phyloP scores from a whole-genome alignment of 2,797 vertebrate genomes.

The Leptoclinus maculatus region DNA sequence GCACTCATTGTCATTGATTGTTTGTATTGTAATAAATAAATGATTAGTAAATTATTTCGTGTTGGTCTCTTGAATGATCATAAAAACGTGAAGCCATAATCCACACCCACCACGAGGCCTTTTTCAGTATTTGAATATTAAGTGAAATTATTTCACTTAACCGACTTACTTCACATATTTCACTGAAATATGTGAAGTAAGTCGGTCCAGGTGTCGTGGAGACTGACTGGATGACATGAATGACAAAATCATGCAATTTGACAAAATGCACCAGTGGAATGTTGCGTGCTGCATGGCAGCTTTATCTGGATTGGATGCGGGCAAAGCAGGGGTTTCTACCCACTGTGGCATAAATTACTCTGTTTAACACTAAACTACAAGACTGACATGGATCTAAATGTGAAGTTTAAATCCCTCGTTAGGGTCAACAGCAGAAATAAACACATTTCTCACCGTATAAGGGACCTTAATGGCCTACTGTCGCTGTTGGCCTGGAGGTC shows the following conservation, averaged over 20 bases:
- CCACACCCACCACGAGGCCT: not conserved
- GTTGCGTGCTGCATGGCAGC: not conserved
- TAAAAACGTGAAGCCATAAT: not conserved
- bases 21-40: conserved; percentile 56
- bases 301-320: not conserved
- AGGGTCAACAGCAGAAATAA: not conserved
- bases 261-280: not conserved
- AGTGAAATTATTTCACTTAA: too few relatives aligned
- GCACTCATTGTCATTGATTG: conserved; percentile 33
- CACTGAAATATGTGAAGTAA: not conserved
- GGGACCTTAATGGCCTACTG: conserved; percentile 12
- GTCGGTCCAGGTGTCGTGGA: not conserved
- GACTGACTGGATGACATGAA: not conserved
- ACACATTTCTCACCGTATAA: not conserved
- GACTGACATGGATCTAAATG: not conserved
- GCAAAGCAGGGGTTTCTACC: not conserved
- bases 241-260: not conserved
- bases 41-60: not conserved
- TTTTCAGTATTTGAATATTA: not conserved
- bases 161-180: too few relatives aligned
- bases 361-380: not conserved
- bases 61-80: conserved; percentile 13
- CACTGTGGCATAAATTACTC: not conserved
- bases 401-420: not conserved
- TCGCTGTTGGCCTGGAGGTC: conserved; percentile 25